These are phyloP conservation scores for Alexandromys fortis DNA, from an alignment of 2,113 vertebrate genomes.

Conservation along the genomic window DNA sequence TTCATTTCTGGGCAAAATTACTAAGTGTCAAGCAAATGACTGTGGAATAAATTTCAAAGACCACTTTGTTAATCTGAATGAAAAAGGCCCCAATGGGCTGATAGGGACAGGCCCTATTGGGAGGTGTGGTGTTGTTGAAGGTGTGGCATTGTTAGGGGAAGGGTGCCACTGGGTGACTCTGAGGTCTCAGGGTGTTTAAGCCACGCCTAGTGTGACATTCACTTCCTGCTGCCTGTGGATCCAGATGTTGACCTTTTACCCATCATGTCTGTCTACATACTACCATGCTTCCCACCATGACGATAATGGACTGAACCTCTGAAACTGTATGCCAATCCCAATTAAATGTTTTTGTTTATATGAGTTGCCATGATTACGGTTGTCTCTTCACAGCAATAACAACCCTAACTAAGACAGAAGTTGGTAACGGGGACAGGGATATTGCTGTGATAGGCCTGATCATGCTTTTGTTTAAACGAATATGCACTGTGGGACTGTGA, in stretches of 20 bases:
- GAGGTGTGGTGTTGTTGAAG: not conserved
- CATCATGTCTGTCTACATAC: not conserved
- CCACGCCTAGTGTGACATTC: not conserved
- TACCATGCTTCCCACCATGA: not conserved
- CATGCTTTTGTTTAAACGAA: not conserved
- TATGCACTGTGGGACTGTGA: not conserved
- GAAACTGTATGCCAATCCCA: not conserved
- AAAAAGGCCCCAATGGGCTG: not conserved
- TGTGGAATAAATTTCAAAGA: constrained; percentile 27
- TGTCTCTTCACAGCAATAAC: not conserved
- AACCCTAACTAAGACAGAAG: not conserved
- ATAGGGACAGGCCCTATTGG: not conserved
- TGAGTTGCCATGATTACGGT: not conserved
- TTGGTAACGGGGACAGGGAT: not conserved
- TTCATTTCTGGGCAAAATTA: constrained; percentile 45
- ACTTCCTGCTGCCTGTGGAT: not conserved
- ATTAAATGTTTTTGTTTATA: not conserved
- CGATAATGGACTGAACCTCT: not conserved
- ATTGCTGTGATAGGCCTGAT: not conserved
- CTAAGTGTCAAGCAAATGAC: not conserved
- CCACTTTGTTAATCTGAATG: not conserved
- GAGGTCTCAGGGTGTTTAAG: not conserved
- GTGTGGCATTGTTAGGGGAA: not conserved
- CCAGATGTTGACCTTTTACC: not conserved
- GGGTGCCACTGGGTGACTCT: not conserved